Evolutionary conservation across 1,140 invertebrate genomes (phyloP).

Genomic region (Ceratina calcarata): DNA sequence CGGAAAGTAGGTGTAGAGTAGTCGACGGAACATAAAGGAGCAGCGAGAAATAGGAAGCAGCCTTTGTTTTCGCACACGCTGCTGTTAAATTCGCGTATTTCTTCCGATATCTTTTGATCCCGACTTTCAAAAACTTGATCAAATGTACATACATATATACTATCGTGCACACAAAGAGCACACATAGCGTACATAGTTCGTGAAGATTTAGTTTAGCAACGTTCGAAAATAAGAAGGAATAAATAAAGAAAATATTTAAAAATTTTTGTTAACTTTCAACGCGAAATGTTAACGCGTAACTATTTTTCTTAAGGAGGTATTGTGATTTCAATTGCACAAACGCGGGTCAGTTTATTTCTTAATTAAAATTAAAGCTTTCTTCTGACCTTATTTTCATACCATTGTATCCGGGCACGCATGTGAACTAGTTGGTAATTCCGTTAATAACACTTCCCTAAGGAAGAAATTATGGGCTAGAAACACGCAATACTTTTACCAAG

Average conservation of each 20-base stretch:
- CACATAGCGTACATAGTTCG: no score
- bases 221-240: not conserved
- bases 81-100: conserved; percentile 6
- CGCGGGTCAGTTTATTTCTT: conserved; percentile 27
- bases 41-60: not conserved
- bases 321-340: not conserved
- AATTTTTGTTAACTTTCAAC: no score
- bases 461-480: conserved; percentile 21
- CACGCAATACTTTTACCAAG: conserved; percentile 47
- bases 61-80: conserved; percentile 17
- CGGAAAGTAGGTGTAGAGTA: not conserved
- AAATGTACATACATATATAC: not conserved
- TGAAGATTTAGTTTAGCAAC: no score
- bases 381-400: conserved; percentile 57
- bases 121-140: not conserved
- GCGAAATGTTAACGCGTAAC: no score
- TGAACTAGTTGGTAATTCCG: conserved; percentile 56
- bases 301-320: not conserved
- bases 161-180: no score
- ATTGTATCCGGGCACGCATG: conserved; percentile 42
- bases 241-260: no score
- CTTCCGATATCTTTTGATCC: conserved; percentile 28
- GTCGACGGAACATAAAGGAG: not conserved
- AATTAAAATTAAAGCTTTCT: conserved; percentile 60
- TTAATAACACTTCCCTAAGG: conserved; percentile 50